A percentile compares a stretch with the other conserved stretches of the same genome.
phyloP scores from a whole-genome alignment of 2,888 invertebrate species.

The Mylabris sibirica region DNA sequence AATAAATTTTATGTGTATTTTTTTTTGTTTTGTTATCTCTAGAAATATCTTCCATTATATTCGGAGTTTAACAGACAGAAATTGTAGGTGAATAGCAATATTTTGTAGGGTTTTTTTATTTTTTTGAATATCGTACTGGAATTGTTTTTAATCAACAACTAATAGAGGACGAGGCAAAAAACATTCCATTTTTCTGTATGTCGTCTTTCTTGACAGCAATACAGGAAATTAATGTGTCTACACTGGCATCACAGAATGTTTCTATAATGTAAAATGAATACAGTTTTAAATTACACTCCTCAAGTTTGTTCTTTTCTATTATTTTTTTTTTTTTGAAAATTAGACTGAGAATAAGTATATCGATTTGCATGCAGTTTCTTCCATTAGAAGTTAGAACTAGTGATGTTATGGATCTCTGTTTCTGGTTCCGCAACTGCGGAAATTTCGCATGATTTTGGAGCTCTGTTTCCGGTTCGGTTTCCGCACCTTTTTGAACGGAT shows the following conservation, averaged over 20 bases:
- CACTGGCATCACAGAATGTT: background rate
- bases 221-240: conserved; percentile 31
- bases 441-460: too few relatives aligned
- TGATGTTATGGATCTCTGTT: too few relatives aligned
- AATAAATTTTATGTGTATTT: conserved; percentile 27
- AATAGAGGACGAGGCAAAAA: background rate
- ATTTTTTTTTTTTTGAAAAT: background rate
- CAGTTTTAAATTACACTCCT: background rate
- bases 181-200: conserved; percentile 16
- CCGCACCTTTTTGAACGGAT: too few relatives aligned
- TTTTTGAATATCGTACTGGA: background rate
- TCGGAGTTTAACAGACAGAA: background rate
- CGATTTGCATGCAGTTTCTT: background rate
- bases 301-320: background rate
- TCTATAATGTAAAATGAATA: background rate
- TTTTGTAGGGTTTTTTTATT: background rate
- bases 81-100: background rate
- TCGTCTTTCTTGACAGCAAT: conserved; percentile 12
- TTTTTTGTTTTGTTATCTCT: background rate
- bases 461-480: too few relatives aligned
- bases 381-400: too few relatives aligned
- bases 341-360: background rate
- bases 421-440: too few relatives aligned
- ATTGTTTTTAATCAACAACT: conserved; percentile 18
- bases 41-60: background rate